Conservation (phyloP, 2,888 invertebrate genomes). For the Blomia tropicalis region DNA sequence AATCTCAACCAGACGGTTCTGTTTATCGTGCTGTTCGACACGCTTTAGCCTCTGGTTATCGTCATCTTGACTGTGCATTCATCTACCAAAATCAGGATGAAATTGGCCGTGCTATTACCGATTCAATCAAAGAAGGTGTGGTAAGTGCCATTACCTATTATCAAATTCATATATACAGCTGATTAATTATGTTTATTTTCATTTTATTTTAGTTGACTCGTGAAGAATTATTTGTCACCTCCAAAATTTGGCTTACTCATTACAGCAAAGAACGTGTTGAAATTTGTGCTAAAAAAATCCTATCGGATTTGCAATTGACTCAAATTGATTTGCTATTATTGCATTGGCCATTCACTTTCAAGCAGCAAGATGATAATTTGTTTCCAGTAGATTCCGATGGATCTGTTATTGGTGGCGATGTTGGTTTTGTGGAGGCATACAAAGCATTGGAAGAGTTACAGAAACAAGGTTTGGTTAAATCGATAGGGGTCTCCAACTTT, state of each 20-base stretch:
- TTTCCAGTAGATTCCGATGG: conserved; percentile 43
- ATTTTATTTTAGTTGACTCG: conserved; percentile 31
- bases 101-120: conserved; percentile 34
- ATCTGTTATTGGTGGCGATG: conserved; percentile 48
- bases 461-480: conserved; percentile 50
- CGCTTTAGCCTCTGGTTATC: conserved; percentile 35
- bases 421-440: conserved; percentile 49
- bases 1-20: conserved; percentile 30
- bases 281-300: conserved; percentile 48
- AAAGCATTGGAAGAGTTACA: conserved; percentile 54
- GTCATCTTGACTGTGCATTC: conserved; percentile 36
- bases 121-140: conserved; percentile 33
- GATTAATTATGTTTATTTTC: background rate
- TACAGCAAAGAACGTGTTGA: conserved; percentile 61
- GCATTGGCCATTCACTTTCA: conserved; percentile 76
- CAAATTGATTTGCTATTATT: conserved; percentile 76
- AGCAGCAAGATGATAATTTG: conserved; percentile 29
- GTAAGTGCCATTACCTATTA: conserved; percentile 27
- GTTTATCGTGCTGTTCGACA: conserved; percentile 32
- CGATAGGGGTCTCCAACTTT: conserved; percentile 68
- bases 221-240: conserved; percentile 36
- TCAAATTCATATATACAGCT: background rate
- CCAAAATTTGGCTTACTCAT: conserved; percentile 65
- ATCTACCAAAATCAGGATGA: conserved; percentile 35
- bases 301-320: conserved; percentile 53